A percentile compares a stretch with the other conserved stretches of the same genome.
Evolutionary conservation across 2,113 vertebrate species (phyloP).

Genomic region (Ranitomeya imitator): DNA sequence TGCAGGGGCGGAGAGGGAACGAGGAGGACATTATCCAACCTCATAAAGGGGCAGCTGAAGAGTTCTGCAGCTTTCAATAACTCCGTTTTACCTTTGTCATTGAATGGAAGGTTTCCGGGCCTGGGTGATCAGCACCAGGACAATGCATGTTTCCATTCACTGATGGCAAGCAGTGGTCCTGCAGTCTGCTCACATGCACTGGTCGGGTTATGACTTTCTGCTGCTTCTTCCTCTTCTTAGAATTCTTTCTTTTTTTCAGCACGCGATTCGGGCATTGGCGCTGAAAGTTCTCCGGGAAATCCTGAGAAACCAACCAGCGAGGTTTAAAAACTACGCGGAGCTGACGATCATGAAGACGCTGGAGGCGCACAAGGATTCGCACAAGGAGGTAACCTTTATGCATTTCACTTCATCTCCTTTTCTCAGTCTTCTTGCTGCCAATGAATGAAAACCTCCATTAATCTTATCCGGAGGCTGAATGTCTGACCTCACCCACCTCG

Average conservation of each 20-base stretch:
- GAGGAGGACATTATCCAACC: neutral
- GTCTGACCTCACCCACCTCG: neutral
- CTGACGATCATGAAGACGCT: constrained; percentile 99
- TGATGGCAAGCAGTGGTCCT: neutral
- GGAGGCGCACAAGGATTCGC: constrained; percentile 97
- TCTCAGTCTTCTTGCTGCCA: neutral
- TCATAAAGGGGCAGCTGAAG: neutral
- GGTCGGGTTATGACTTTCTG: too few relatives aligned
- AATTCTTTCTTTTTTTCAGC: constrained; percentile 68
- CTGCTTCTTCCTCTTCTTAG: neutral
- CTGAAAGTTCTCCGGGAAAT: constrained; percentile 94
- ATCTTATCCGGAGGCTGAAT: neutral
- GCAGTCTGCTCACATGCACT: neutral
- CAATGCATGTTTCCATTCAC: neutral
- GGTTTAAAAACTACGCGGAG: constrained; percentile 97
- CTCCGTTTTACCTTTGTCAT: neutral
- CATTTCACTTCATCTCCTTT: too few relatives aligned
- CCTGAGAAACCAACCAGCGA: constrained; percentile 91
- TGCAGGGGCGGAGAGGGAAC: neutral
- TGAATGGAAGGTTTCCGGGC: neutral
- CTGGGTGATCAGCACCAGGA: neutral
- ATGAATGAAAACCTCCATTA: neutral
- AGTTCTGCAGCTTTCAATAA: neutral
- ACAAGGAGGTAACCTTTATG: constrained; percentile 86
- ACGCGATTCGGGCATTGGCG: constrained; percentile 92